A percentile compares a stretch with the other conserved stretches of the same genome.
Evolutionary conservation across 1,140 invertebrate species (phyloP).

Genomic region (Centruroides sculpturatus): DNA sequence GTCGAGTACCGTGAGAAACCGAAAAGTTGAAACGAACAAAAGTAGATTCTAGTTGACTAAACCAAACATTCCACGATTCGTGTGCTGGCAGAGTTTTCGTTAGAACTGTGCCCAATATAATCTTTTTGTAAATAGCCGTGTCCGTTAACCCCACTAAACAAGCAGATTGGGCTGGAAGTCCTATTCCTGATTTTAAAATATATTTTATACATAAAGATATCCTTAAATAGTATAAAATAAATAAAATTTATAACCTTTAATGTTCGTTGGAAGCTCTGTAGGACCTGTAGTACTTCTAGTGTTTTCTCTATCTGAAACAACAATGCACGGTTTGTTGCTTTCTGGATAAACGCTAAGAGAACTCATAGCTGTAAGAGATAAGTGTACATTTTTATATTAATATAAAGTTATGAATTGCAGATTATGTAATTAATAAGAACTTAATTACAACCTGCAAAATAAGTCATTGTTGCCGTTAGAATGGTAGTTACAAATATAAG

Average conservation of each 20-base stretch:
- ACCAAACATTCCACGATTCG: constrained; percentile 93
- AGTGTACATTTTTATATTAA: neutral
- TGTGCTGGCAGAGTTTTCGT: constrained; percentile 76
- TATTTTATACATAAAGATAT: too few species aligned
- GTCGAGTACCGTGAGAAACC: constrained; percentile 74
- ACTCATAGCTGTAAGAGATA: constrained; percentile 42
- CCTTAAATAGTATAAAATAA: too few species aligned
- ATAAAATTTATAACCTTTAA: too few species aligned
- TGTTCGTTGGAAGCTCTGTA: neutral
- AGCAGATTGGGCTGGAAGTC: constrained; percentile 1
- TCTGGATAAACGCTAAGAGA: constrained; percentile 66
- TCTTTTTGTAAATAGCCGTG: constrained; percentile 76
- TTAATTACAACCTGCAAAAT: constrained; percentile 58
- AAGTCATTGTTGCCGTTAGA: constrained; percentile 62
- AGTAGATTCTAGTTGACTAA: constrained; percentile 77
- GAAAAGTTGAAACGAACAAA: constrained; percentile 91
- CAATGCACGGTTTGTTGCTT: constrained; percentile 58
- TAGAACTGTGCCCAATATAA: constrained; percentile 51
- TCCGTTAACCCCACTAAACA: constrained; percentile 48
- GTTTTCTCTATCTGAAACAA: constrained; percentile 45
- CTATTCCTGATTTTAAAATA: neutral
- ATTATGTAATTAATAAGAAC: neutral
- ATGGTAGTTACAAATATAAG: constrained; percentile 66
- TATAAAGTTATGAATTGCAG: neutral
- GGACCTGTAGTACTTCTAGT: constrained; percentile 28